These are phyloP conservation scores for Actinia equina DNA, from an alignment of 64 coral and sea anemone species.

Conservation along the genomic window DNA sequence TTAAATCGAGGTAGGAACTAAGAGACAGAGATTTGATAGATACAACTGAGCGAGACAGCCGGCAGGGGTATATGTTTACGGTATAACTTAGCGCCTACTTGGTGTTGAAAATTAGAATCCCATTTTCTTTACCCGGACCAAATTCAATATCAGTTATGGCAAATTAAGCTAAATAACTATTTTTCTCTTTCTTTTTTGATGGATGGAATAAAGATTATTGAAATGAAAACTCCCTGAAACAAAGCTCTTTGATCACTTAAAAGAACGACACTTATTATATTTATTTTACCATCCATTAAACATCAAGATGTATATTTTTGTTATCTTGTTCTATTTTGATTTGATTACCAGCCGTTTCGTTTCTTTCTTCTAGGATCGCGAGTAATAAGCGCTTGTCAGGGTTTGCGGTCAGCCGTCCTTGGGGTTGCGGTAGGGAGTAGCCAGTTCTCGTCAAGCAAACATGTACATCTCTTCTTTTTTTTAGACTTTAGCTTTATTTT, in stretches of 20 bases:
- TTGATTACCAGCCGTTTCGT: not conserved
- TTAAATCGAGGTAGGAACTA: constrained; percentile 3
- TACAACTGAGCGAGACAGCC: not conserved
- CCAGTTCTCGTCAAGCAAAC: not conserved
- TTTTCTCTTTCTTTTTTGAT: too few species aligned
- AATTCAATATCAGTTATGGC: not conserved
- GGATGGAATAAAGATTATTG: too few species aligned
- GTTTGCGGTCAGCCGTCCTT: not conserved
- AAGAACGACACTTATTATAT: constrained; percentile 1
- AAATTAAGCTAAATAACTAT: not conserved
- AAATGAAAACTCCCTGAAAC: not conserved
- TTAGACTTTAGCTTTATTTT: not conserved
- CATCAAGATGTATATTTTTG: not conserved
- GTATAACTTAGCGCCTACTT: constrained; percentile 1
- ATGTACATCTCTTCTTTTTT: not conserved
- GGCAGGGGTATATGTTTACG: not conserved
- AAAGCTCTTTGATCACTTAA: not conserved
- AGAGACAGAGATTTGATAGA: not conserved
- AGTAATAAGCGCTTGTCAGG: not conserved
- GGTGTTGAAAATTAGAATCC: not conserved
- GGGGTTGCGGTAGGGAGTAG: not conserved
- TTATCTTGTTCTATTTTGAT: not conserved
- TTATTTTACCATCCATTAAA: not conserved
- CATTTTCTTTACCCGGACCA: not conserved
- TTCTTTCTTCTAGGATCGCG: not conserved